Base-by-base conservation (phyloP, 1,140 invertebrate genomes). In the Elymnias hypermnestra region DNA sequence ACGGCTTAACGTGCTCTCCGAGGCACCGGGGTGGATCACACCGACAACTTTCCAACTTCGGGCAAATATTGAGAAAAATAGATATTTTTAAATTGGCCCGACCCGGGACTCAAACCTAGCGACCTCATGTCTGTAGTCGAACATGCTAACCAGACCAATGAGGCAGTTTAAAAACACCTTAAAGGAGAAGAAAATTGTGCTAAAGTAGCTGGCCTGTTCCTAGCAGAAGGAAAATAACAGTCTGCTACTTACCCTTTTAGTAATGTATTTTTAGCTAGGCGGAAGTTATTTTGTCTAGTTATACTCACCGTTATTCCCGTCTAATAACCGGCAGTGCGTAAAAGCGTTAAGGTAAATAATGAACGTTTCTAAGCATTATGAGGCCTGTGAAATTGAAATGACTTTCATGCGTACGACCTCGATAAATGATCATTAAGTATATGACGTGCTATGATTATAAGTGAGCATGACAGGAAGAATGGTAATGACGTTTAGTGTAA, bases 381-480 rank as follows among this genome's bases (percentile, higher is more conserved):
- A 52, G 29, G 45, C 54, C 53, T 60, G 61, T 69, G 56, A 63
- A 71, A 70, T 75, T 70, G 57, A 63, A 67, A 67, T 57, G 40
- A 40, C 59, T 60, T 31, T 53, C 46, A 41, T 39, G 26, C 46
- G 56, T 56, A 47, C 22, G 39, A 43, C 29, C 29, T 33, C 29
- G 13, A 33, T 33, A 15, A 33, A 33, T 33, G 14, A 33, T 33
- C 29, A 33, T 33, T 43, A 43, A 17, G 28, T 17, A 15, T 25
- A 31, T 33, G 40, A 44, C 28, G 41, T 38, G 36, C 29, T 49
- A 44, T 33, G 22, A 41, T 49, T 40, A 41, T 49, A 49, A 49
- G 38, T 40, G 17, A 12, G 31, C 35, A 57, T 52, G 54, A 49
- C 46, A 49, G 31, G 38, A 36, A 38, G 46, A 45, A 53, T 48